Percentiles rank a stretch among this genome's conserved stretches.
phyloP scores from a whole-genome alignment of 2,797 vertebrate genomes.

The Gymnopithys bicolor region DNA sequence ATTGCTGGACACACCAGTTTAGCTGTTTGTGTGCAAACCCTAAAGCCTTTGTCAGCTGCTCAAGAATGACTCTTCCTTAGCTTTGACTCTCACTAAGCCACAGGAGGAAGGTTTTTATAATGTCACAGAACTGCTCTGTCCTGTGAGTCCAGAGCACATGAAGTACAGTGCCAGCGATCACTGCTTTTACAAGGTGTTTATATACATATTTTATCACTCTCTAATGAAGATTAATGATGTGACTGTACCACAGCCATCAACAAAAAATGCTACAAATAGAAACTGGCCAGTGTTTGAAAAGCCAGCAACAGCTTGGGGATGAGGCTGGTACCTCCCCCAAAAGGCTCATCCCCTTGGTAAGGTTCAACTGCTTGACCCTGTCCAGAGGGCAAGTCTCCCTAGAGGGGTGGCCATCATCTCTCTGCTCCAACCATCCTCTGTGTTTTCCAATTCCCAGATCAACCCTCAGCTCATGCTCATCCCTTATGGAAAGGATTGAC shows the following conservation, averaged over 20 bases:
- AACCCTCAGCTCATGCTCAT: not conserved
- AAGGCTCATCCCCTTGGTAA: rapidly evolving
- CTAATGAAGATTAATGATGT: not conserved
- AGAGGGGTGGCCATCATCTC: not conserved
- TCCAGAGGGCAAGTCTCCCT: not conserved
- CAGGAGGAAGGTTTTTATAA: not conserved
- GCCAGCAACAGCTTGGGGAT: not conserved
- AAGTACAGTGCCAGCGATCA: not conserved
- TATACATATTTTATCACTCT: not conserved
- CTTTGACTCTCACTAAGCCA: not conserved
- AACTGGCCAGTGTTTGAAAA: not conserved
- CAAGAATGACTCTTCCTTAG: not conserved
- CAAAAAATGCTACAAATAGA: not conserved
- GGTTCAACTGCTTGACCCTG: not conserved
- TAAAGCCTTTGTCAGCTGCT: not conserved
- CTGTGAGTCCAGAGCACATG: not conserved
- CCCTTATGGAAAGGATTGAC: not conserved
- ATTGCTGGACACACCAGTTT: not conserved
- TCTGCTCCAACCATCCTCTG: not conserved
- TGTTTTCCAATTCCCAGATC: not conserved
- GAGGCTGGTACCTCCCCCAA: rapidly evolving
- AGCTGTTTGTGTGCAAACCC: not conserved
- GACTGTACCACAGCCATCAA: not conserved
- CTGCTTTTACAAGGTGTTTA: not conserved
- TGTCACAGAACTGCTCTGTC: not conserved